phyloP scores from a whole-genome alignment of 2,888 invertebrate species.

The Tipula lateralis region DNA sequence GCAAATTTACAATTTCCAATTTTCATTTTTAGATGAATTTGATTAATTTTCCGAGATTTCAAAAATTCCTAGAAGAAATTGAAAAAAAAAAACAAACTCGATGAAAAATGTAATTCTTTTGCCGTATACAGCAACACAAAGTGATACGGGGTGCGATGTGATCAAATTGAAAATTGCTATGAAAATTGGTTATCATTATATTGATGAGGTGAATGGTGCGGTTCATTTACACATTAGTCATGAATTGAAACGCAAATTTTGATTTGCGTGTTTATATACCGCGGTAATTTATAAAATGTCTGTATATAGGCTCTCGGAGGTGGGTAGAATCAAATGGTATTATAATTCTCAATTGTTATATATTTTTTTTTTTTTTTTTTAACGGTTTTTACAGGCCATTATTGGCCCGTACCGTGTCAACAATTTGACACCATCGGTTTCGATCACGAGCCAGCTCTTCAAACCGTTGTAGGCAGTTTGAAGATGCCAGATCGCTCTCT shows the following conservation, averaged over 20 bases:
- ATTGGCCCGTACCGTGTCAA: too few relatives aligned
- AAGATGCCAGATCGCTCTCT: too few relatives aligned
- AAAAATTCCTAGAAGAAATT: neutral
- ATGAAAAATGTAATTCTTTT: neutral
- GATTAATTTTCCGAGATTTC: neutral
- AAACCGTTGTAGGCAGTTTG: too few relatives aligned
- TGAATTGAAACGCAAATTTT: neutral
- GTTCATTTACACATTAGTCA: neutral
- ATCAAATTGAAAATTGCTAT: neutral
- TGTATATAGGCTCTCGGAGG: too few relatives aligned
- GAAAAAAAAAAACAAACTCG: neutral
- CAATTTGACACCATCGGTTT: too few relatives aligned
- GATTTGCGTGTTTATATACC: neutral
- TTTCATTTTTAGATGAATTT: neutral
- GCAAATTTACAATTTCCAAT: neutral
- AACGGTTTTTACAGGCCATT: too few relatives aligned
- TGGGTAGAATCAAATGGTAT: too few relatives aligned
- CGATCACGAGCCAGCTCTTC: too few relatives aligned
- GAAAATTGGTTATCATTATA: neutral
- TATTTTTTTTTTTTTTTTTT: too few relatives aligned
- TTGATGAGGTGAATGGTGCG: slow-evolving; percentile 2
- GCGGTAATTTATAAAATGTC: too few relatives aligned
- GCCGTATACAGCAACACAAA: neutral
- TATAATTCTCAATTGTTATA: too few relatives aligned
- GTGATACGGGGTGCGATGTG: neutral